These are phyloP conservation scores for Prostheceraeus crozeri DNA, from an alignment of 2,888 invertebrate genomes.

Conservation along the genomic window DNA sequence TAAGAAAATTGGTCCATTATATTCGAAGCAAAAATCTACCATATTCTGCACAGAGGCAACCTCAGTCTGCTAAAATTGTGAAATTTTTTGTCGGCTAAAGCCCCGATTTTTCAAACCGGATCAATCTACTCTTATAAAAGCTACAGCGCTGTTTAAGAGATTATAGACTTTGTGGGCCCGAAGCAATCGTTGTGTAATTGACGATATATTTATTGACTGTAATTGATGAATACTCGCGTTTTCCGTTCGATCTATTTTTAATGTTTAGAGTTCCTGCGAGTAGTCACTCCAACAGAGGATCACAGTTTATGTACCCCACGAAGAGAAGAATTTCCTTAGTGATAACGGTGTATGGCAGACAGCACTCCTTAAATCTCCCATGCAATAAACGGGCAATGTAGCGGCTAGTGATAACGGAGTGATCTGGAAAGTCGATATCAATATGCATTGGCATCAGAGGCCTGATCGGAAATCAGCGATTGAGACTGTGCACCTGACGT, in stretches of 20 bases:
- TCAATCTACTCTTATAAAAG: constrained; percentile 38
- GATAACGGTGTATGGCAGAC: constrained; percentile 5
- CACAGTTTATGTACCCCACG: constrained; percentile 16
- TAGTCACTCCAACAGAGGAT: neutral
- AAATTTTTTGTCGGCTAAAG: too few species aligned
- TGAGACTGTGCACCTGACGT: constrained; percentile 23
- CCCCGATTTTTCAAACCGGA: too few species aligned
- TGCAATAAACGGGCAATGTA: constrained; percentile 18
- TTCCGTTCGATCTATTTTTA: constrained; percentile 41
- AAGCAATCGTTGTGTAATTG: constrained; percentile 36
- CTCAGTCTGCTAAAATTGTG: too few species aligned
- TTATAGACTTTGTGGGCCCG: constrained; percentile 42
- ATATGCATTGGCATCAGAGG: constrained; percentile 9
- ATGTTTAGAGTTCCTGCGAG: too few species aligned
- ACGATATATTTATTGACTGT: constrained; percentile 39
- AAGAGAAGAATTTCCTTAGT: constrained; percentile 5
- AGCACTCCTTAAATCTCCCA: too few species aligned
- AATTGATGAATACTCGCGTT: constrained; percentile 41
- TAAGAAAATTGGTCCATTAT: too few species aligned
- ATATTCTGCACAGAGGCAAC: too few species aligned
- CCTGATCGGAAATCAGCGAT: neutral
- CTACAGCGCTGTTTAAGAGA: constrained; percentile 40
- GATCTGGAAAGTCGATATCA: constrained; percentile 29
- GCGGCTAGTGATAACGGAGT: constrained; percentile 21
- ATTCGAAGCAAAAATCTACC: too few species aligned